Evolutionary conservation across 2,113 vertebrate species (phyloP), one percentile per base, ranked within the genome.

Genomic region (Hypomesus transpacificus): DNA sequence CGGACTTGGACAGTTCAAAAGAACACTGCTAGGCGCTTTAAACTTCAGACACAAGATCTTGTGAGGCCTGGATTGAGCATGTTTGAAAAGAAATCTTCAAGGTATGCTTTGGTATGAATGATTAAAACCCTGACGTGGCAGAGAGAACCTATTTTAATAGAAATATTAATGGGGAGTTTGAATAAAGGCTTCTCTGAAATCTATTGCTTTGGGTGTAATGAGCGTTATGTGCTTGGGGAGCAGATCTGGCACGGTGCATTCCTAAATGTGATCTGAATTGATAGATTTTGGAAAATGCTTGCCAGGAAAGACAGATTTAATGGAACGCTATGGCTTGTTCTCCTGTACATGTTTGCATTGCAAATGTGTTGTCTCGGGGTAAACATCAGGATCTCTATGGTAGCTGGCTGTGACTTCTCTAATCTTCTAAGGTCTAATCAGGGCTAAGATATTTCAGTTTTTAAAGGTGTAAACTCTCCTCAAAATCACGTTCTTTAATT

Each of bases 221-320:
- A 28, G 28, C 51, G 65, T 79, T 73, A 61, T 78, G 60, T 78
- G 59, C 6, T 63, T 68, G 61, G 50, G 74, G 71, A 75, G 53
- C 21, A 78, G 71, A 79, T 82, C 85, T 77, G 80, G 75, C 80
- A 50, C 24, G 72, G 70, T 77, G 75, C 63, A 14, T 6, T 81
- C 46, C 28, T 84, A 78, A 83, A 71, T 70, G 54, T 14, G 59
- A 51, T 13, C 56, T 17, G 20, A 51, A 77, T 80, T 85, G 67
- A 80, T 75, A n/a, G 70, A 61, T 79, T 74, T 78, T 60, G 74
- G 74, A 74, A 63, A 46, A 17, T 54, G 65, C 76, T 57, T 81
- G 75, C 70, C 71, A 74, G 65, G 59, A 57, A 66, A 75, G 79
- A 79, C 57, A 28, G 69, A 78, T 83, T 84, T 77, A 76, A 71